Evolutionary conservation across 2,888 invertebrate species (phyloP), one percentile per base, ranked within the genome.

Genomic region (Boloria euphrosyne): DNA sequence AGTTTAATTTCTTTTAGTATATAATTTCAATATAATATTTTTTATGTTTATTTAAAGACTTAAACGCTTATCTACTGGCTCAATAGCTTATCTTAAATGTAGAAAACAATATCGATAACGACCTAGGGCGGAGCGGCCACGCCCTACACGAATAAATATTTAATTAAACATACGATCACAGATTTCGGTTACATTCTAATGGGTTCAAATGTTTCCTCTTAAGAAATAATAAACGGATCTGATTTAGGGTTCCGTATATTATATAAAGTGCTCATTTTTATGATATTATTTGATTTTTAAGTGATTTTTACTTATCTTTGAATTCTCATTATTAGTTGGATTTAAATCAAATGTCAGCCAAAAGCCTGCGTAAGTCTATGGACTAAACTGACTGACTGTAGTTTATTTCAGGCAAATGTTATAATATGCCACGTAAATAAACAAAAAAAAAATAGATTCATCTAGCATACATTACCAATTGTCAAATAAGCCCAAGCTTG

Each of bases 81-180:
- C 67, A 60, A 80, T 77, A 68, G 68, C 73, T 80, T 81, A 86
- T 85, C 83, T 83, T 76, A 76, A 82, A 89, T 88, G 88, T 87
- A 85, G 84, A 88, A 89, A 89, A 90, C 86, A 89, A 89, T 89
- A 90, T 90, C 87, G 85, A 87, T 89, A 89, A 84, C 84, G 80
- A 83, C 78, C 77, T 77, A 81, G 81, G 88, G 89, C 85, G 87
- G 80, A 71, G 75, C 74, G 70, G 82, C 79, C 76, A 84, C 90
- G 87, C 91, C 90, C 88, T 80, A 82, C 81, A 83, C 82, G 87
- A 89, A 90, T 90, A 87, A 90, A 90, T 90, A 90, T 91, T 91
- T 90, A 90, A 91, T 90, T 90, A 90, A 89, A 90, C 83, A 86
- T 85, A 65, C 31, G 38, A 18, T 50, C 59, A 49, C 13, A 16